Conservation (phyloP, 2,797 vertebrate species). For the Picus viridis region DNA sequence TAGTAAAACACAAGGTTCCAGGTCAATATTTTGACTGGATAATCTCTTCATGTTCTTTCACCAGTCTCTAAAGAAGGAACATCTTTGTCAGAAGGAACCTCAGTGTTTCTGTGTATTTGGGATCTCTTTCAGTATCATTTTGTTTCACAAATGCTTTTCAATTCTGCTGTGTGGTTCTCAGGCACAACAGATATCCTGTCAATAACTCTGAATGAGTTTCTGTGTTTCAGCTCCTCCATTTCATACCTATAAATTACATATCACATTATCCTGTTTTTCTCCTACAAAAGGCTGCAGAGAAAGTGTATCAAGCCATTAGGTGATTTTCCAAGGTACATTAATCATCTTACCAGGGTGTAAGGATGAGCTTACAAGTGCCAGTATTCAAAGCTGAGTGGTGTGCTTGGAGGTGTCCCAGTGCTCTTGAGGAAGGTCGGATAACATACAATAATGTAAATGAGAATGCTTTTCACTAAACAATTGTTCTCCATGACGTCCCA, state of each 20-base stretch:
- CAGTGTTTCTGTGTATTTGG: not conserved
- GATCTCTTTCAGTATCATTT: not conserved
- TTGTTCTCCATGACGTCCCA: not conserved
- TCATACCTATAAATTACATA: not conserved
- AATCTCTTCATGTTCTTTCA: not conserved
- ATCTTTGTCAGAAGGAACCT: not conserved
- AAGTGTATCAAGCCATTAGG: constrained; percentile 8
- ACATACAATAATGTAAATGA: constrained; percentile 6
- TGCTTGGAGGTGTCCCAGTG: not conserved
- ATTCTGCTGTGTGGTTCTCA: not conserved
- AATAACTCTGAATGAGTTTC: not conserved
- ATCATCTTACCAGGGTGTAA: constrained; percentile 3
- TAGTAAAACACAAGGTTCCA: not conserved
- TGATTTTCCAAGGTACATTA: constrained; percentile 38
- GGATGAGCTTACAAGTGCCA: not conserved
- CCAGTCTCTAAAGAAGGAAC: not conserved
- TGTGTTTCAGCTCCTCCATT: not conserved
- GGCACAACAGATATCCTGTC: not conserved
- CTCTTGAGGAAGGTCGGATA: constrained; percentile 11
- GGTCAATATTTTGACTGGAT: not conserved
- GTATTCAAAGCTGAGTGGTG: not conserved
- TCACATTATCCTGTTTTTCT: not conserved
- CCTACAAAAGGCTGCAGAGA: not conserved
- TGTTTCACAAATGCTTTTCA: not conserved
- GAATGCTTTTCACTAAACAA: constrained; percentile 5